Evolutionary conservation across 2,888 invertebrate genomes (phyloP).

Genomic region (Drosophila nr. fundita): DNA sequence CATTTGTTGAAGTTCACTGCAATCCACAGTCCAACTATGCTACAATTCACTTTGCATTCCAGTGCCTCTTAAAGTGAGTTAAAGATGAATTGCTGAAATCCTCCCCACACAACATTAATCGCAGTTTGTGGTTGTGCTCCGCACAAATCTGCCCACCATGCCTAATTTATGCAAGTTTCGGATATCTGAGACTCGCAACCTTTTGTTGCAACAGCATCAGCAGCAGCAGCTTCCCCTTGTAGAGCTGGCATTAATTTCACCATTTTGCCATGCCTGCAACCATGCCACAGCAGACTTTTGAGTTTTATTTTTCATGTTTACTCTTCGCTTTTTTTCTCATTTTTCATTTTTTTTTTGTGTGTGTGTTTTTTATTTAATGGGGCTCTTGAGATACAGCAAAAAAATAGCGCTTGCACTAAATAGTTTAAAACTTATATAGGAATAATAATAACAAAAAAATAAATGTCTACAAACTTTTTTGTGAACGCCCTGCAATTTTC

Average conservation of each 20-base stretch:
- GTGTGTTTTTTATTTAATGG: constrained; percentile 23
- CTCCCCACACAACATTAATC: background rate
- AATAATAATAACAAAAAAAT: constrained; percentile 5
- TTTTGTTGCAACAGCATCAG: background rate
- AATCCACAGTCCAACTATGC: background rate
- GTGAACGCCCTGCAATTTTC: constrained; percentile 38
- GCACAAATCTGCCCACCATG: background rate
- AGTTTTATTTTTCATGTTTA: constrained; percentile 38
- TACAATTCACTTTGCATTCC: background rate
- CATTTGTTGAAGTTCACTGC: background rate
- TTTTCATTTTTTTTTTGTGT: background rate
- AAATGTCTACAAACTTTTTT: constrained; percentile 64
- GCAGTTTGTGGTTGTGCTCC: background rate
- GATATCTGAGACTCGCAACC: constrained; percentile 2
- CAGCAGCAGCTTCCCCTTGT: background rate
- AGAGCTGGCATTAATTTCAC: constrained; percentile 20
- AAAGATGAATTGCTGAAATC: background rate
- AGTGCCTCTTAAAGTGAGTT: background rate
- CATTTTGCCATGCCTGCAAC: constrained; percentile 1
- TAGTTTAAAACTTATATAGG: constrained; percentile 4
- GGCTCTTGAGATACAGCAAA: constrained; percentile 37
- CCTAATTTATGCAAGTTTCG: constrained; percentile 18
- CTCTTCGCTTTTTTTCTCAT: background rate
- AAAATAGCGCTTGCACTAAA: constrained; percentile 31
- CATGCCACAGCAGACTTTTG: constrained; percentile 36